phyloP scores from a whole-genome alignment of 2,888 invertebrate species.

The Pycnomerus fuliginosus region DNA sequence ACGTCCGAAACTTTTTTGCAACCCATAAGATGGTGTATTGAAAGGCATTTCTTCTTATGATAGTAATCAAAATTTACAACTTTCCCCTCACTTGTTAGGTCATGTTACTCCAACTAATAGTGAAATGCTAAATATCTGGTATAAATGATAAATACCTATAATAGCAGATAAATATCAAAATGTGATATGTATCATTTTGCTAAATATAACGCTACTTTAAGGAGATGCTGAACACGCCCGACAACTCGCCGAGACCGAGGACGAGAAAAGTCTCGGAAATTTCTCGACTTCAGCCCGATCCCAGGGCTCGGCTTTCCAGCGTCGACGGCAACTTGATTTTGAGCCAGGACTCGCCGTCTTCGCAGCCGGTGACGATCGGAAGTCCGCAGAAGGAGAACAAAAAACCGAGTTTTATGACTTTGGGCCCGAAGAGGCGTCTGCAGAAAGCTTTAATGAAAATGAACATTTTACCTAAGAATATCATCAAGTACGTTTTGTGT shows the following conservation, averaged over 20 bases:
- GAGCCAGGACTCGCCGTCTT: conserved; percentile 46
- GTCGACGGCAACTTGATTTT: conserved; percentile 60
- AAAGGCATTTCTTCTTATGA: too few species aligned
- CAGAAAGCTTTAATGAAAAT: conserved; percentile 86
- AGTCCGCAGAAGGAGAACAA: conserved; percentile 65
- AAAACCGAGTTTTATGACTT: conserved; percentile 77
- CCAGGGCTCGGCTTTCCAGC: conserved; percentile 75
- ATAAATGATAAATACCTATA: too few species aligned
- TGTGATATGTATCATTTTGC: too few species aligned
- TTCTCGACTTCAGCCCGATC: conserved; percentile 66
- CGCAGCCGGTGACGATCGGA: conserved; percentile 61
- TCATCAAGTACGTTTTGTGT: conserved; percentile 54
- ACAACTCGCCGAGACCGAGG: conserved; percentile 77
- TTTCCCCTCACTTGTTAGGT: too few species aligned
- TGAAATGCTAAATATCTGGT: too few species aligned
- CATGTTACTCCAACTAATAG: too few species aligned
- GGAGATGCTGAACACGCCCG: conserved; percentile 73
- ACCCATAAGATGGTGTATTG: too few species aligned
- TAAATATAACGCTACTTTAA: too few species aligned
- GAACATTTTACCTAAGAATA: conserved; percentile 85
- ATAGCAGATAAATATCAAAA: too few species aligned
- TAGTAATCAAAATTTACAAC: too few species aligned
- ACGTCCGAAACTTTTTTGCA: too few species aligned
- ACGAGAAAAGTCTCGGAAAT: conserved; percentile 59
- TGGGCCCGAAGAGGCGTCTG: conserved; percentile 80